phyloP scores from a whole-genome alignment of 2,888 invertebrate genomes.

The Caenorhabditis japonica region DNA sequence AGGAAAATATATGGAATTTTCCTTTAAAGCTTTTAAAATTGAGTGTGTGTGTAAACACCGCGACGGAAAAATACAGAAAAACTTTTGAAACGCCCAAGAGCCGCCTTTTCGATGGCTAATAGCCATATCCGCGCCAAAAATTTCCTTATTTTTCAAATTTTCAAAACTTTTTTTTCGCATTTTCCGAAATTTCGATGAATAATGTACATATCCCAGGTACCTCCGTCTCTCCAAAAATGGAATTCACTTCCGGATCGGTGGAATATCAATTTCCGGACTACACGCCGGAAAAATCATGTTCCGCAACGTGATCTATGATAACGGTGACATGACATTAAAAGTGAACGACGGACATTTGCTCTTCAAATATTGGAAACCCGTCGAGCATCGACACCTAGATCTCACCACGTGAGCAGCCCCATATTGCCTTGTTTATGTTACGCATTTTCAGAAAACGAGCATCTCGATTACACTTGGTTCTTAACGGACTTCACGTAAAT shows the following conservation, averaged over 20 bases:
- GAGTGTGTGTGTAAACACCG: too few relatives aligned
- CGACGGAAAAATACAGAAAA: too few relatives aligned
- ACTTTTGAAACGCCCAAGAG: too few relatives aligned
- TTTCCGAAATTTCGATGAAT: too few relatives aligned
- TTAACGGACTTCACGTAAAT: slow-evolving; percentile 90
- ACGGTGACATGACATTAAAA: slow-evolving; percentile 91
- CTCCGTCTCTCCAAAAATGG: slow-evolving; percentile 58
- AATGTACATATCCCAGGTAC: slow-evolving; percentile 30
- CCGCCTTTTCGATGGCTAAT: too few relatives aligned
- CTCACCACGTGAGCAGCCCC: slow-evolving; percentile 39
- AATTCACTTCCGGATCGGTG: slow-evolving; percentile 81
- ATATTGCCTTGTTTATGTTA: too few relatives aligned
- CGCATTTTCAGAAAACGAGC: slow-evolving; percentile 83
- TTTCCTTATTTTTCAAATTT: too few relatives aligned
- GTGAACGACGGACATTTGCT: slow-evolving; percentile 96
- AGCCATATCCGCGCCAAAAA: too few relatives aligned
- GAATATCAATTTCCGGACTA: slow-evolving; percentile 90
- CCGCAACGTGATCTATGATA: slow-evolving; percentile 89
- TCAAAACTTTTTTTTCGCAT: too few relatives aligned
- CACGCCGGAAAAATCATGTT: slow-evolving; percentile 98
- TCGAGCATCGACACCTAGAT: slow-evolving; percentile 77
- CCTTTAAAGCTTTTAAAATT: too few relatives aligned
- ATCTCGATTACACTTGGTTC: slow-evolving; percentile 78
- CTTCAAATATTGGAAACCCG: slow-evolving; percentile 97
- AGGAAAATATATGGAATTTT: too few relatives aligned